Conservation (phyloP, 2,113 vertebrate species). For the Pionites leucogaster region DNA sequence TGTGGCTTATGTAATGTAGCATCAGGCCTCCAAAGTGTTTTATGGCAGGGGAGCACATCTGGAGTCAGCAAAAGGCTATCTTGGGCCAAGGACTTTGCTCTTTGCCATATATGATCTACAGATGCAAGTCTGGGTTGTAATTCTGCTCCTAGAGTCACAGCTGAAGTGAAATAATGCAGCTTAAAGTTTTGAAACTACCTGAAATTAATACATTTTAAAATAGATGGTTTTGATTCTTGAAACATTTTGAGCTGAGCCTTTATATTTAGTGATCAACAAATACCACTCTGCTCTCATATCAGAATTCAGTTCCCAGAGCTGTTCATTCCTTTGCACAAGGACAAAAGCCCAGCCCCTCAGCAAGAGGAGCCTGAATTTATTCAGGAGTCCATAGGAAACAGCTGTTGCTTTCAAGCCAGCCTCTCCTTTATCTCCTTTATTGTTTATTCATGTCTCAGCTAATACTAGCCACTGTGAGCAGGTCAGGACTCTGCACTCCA, state of each 20-base stretch:
- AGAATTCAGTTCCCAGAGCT: neutral
- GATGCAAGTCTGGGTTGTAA: neutral
- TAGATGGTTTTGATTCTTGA: neutral
- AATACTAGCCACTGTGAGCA: neutral
- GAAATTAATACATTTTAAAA: neutral
- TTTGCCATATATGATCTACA: neutral
- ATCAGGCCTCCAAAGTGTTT: neutral
- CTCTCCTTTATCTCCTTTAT: conserved; percentile 47
- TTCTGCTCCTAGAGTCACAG: neutral
- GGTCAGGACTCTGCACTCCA: conserved; percentile 12
- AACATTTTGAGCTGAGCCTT: neutral
- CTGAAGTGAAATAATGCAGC: neutral
- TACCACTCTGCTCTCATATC: neutral
- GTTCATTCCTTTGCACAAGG: neutral
- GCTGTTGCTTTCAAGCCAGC: conserved; percentile 24
- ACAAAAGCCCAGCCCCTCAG: neutral
- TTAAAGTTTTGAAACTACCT: neutral
- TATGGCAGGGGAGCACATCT: neutral
- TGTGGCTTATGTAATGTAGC: neutral
- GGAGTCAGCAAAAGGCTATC: conserved; percentile 4
- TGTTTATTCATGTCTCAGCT: conserved; percentile 41
- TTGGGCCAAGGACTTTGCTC: neutral
- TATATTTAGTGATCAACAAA: neutral
- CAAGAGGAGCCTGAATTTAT: conserved; percentile 33
- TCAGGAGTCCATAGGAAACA: conserved; percentile 40